A percentile compares a stretch with the other conserved stretches of the same genome.
phyloP scores from a whole-genome alignment of 2,113 vertebrate species.

The Eretmochelys imbricata region DNA sequence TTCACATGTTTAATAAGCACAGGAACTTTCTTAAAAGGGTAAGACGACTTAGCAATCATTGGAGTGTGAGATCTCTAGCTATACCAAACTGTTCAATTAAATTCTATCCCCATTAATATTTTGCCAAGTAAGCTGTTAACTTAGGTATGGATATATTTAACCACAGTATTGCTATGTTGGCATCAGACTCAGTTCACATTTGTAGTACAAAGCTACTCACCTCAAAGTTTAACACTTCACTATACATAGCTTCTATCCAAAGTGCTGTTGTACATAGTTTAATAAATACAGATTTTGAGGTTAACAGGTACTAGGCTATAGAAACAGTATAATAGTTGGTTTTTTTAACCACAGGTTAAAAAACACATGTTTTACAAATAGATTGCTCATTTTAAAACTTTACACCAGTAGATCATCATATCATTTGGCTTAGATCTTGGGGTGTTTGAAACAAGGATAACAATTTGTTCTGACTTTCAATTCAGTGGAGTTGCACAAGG shows the following conservation, averaged over 20 bases:
- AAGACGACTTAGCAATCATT: neutral
- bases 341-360: neutral
- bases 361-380: constrained; percentile 15
- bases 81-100: neutral
- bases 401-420: neutral
- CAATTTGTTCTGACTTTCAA: neutral
- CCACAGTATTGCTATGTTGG: neutral
- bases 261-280: neutral
- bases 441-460: neutral
- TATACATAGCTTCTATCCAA: neutral
- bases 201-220: constrained; percentile 9
- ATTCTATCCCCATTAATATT: neutral
- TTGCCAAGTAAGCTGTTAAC: neutral
- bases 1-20: neutral
- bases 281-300: neutral
- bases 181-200: constrained; percentile 55
- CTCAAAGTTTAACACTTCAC: neutral
- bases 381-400: neutral
- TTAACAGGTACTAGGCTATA: constrained; percentile 4
- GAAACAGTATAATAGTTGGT: neutral
- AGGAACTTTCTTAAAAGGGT: neutral
- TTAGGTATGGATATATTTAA: neutral
- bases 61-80: neutral
- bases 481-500: neutral
- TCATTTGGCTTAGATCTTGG: neutral